Conservation (phyloP, 53 echinoderm and acorn worm genomes). For the Echinarachnius parma region DNA sequence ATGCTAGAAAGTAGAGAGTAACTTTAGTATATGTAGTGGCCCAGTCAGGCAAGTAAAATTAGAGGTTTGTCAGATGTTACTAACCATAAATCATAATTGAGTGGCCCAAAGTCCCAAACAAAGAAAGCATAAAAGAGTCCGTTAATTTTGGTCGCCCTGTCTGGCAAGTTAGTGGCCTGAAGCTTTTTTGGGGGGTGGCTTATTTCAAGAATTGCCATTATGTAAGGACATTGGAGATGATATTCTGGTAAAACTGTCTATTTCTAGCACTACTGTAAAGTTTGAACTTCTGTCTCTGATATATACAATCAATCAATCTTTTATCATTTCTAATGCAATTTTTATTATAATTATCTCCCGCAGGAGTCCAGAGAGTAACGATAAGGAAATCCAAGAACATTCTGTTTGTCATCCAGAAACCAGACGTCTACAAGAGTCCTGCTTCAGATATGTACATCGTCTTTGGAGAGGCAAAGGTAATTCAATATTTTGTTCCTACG, state of each 20-base stretch:
- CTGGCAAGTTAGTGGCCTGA: too few relatives aligned
- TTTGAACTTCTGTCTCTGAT: not conserved
- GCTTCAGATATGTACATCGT: constrained; percentile 84
- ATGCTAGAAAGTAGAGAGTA: not conserved
- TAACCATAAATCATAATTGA: too few relatives aligned
- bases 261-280: not conserved
- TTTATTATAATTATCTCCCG: not conserved
- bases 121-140: too few relatives aligned
- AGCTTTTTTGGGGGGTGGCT: too few relatives aligned
- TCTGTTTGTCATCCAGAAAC: constrained; percentile 85
- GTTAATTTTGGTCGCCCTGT: too few relatives aligned
- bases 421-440: constrained; percentile 91
- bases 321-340: not conserved
- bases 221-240: too few relatives aligned
- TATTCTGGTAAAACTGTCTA: not conserved
- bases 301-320: not conserved
- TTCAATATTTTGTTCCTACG: too few relatives aligned
- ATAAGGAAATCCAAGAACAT: constrained; percentile 95
- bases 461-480: constrained; percentile 96
- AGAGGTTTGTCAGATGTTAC: too few relatives aligned
- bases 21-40: too few relatives aligned
- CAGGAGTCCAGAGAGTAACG: constrained; percentile 79
- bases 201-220: too few relatives aligned
- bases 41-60: too few relatives aligned
- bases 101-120: too few relatives aligned